Conservation (phyloP, 1,140 invertebrate genomes). For the Patella vulgata region DNA sequence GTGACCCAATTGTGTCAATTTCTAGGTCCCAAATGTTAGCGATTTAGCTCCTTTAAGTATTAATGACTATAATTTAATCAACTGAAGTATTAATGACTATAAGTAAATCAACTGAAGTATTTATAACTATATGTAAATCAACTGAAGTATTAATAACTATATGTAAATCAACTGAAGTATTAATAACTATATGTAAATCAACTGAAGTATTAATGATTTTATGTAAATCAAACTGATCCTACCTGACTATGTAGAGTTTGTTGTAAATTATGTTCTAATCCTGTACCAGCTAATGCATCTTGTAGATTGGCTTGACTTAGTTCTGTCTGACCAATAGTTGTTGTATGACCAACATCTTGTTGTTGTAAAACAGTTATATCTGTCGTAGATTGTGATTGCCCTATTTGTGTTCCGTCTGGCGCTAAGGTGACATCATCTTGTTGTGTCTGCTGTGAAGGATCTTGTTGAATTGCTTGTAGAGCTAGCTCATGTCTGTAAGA, state of each 20-base stretch:
- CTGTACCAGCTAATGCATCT: constrained; percentile 32
- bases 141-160: no score
- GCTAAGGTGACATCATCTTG: constrained; percentile 12
- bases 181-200: no score
- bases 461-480: constrained; percentile 58
- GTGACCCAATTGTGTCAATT: no score
- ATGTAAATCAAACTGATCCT: no score
- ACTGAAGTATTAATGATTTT: no score
- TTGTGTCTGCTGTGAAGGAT: constrained; percentile 11
- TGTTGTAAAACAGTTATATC: constrained; percentile 35
- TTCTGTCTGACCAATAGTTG: constrained; percentile 43
- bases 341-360: constrained; percentile 31
- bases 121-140: no score
- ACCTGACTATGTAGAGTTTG: constrained; percentile 57
- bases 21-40: no score
- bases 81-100: no score
- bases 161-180: no score
- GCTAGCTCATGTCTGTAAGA: constrained; percentile 70
- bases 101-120: no score
- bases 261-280: constrained; percentile 42
- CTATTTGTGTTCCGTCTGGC: constrained; percentile 5
- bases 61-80: no score
- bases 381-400: constrained; percentile 25
- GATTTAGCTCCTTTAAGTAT: no score
- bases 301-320: constrained; percentile 37